Percentiles rank a stretch among this genome's conserved stretches.
phyloP scores from a whole-genome alignment of 2,113 vertebrate species.

The Nesogale talazaci region DNA sequence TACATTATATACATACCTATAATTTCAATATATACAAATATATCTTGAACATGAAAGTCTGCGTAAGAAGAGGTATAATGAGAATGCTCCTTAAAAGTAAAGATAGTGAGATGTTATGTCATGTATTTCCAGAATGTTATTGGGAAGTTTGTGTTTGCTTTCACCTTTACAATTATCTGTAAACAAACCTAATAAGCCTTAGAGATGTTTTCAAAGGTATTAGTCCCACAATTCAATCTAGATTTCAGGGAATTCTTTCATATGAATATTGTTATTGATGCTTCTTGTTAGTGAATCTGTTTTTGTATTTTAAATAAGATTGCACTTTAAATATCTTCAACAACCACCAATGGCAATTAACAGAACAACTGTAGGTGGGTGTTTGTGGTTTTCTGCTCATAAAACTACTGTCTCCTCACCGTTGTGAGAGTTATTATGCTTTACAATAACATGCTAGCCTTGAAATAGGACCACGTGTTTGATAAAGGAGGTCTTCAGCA shows the following conservation, averaged over 20 bases:
- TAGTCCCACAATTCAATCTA: not conserved
- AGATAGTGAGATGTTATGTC: too few relatives aligned
- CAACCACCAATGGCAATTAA: not conserved
- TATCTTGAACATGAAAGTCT: too few relatives aligned
- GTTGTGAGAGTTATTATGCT: not conserved
- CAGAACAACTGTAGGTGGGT: not conserved
- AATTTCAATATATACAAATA: too few relatives aligned
- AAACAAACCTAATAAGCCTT: not conserved
- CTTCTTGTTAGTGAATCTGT: not conserved
- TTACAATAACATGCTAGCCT: not conserved
- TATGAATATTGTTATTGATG: not conserved
- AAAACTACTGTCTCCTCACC: not conserved
- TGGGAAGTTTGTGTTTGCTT: not conserved
- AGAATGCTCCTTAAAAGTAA: too few relatives aligned
- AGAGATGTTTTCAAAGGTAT: not conserved
- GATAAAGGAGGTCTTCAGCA: too few relatives aligned
- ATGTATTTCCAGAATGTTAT: too few relatives aligned
- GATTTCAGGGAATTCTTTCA: not conserved
- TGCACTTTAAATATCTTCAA: not conserved
- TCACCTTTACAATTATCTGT: not conserved
- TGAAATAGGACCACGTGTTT: too few relatives aligned
- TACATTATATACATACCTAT: not conserved
- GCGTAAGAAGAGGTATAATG: too few relatives aligned
- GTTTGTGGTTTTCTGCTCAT: not conserved
- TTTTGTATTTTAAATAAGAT: conserved; percentile 6